These are phyloP conservation scores for Teinopalpus imperialis DNA, from an alignment of 2,888 invertebrate species.

Conservation along the genomic window DNA sequence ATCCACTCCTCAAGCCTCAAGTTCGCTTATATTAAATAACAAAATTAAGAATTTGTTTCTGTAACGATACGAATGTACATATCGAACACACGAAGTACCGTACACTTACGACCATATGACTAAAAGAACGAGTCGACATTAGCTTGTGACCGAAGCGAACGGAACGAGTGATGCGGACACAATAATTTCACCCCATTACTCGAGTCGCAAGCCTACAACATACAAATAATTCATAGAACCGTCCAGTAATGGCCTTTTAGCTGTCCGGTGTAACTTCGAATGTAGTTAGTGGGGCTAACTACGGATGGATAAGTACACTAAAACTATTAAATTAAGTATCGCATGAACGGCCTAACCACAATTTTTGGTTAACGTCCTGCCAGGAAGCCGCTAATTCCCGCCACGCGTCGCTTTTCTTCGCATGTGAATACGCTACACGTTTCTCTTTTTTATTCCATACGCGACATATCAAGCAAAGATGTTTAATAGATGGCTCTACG, in stretches of 20 bases:
- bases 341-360: no score
- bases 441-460: conserved; percentile 30
- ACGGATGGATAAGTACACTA: no score
- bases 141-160: conserved; percentile 22
- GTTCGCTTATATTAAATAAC: no score
- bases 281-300: conserved; percentile 49
- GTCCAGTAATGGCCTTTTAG: conserved; percentile 76
- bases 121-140: conserved; percentile 14
- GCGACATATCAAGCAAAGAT: no score
- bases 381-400: conserved; percentile 48
- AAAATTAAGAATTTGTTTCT: no score
- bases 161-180: conserved; percentile 36
- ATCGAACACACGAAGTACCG: neutral
- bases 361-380: no score
- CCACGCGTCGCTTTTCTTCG: conserved; percentile 57
- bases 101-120: conserved; percentile 6
- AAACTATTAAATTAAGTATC: no score
- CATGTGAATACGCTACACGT: conserved; percentile 38
- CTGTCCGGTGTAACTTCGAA: conserved; percentile 57
- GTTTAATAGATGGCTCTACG: no score
- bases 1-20: no score
- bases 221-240: conserved; percentile 77
- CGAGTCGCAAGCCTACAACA: conserved; percentile 58
- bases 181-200: conserved; percentile 61
- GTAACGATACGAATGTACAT: no score